Conservation (phyloP, 2,888 invertebrate species). For the Lepidochitona cinerea region DNA sequence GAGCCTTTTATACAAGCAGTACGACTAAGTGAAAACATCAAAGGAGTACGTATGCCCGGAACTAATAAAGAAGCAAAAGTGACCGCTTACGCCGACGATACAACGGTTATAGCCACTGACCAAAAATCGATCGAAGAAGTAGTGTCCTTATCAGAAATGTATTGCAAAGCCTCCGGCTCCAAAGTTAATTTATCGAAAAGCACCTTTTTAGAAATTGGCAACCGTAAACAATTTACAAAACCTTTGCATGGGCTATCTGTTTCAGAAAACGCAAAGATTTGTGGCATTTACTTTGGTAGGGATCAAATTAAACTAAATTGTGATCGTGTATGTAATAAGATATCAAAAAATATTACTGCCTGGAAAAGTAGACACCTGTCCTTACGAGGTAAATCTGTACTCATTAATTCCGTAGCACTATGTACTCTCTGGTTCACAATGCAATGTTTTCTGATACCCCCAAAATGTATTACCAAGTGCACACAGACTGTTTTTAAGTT, state of each 20-base stretch:
- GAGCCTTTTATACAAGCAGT: not conserved
- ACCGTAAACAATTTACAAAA: too few species aligned
- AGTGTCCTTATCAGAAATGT: slow-evolving; percentile 1
- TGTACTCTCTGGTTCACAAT: not conserved
- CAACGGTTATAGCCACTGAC: slow-evolving; percentile 6
- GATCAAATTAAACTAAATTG: not conserved
- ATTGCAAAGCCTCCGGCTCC: slow-evolving; percentile 21
- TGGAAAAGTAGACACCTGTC: not conserved
- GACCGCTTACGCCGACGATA: slow-evolving; percentile 17
- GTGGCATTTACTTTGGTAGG: not conserved
- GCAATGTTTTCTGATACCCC: not conserved
- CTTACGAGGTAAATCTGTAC: not conserved
- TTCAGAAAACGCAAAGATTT: not conserved
- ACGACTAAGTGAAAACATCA: not conserved
- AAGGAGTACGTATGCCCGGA: slow-evolving; percentile 23
- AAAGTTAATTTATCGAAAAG: slow-evolving; percentile 29
- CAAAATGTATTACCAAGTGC: not conserved
- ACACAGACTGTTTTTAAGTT: not conserved
- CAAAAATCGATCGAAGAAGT: slow-evolving; percentile 1
- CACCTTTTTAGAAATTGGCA: slow-evolving; percentile 16
- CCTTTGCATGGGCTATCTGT: too few species aligned
- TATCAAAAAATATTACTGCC: not conserved
- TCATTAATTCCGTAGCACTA: not conserved
- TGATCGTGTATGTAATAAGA: not conserved
- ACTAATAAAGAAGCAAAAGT: slow-evolving; percentile 3